Conservation (phyloP, 2,888 invertebrate genomes). For the Schizotus pectinicornis region DNA sequence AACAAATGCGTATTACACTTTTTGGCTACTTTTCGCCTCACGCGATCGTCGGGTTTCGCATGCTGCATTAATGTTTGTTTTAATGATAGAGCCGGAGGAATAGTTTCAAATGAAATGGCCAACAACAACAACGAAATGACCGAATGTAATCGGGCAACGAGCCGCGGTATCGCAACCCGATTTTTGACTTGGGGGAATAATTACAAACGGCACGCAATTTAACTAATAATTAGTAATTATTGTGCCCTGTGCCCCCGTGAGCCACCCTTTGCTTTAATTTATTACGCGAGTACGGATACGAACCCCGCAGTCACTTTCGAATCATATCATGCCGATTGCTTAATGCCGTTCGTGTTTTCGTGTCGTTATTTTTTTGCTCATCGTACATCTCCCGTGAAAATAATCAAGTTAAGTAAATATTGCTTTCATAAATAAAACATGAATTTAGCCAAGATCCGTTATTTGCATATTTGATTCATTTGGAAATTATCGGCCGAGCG, state of each 20-base stretch:
- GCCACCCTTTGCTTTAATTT: conserved; percentile 43
- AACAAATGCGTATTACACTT: neutral
- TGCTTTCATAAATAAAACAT: conserved; percentile 59
- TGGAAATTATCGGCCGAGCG: conserved; percentile 46
- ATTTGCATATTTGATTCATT: conserved; percentile 59
- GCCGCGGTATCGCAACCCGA: conserved; percentile 42
- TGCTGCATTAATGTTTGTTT: conserved; percentile 22
- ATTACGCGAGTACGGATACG: conserved; percentile 32
- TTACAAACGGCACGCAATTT: conserved; percentile 55
- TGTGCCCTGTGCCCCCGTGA: conserved; percentile 37
- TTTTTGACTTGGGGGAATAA: conserved; percentile 51
- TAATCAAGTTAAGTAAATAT: conserved; percentile 60
- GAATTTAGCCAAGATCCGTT: conserved; percentile 57
- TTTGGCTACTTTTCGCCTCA: conserved; percentile 1
- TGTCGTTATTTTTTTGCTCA: conserved; percentile 51
- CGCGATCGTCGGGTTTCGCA: neutral
- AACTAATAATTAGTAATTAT: conserved; percentile 54
- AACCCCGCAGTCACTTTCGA: conserved; percentile 26
- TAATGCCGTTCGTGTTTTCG: conserved; percentile 50
- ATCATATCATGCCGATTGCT: conserved; percentile 42
- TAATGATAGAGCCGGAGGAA: conserved; percentile 33
- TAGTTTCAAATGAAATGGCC: conserved; percentile 32
- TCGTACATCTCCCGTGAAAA: conserved; percentile 46
- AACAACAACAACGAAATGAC: conserved; percentile 35
- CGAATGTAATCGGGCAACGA: conserved; percentile 38